Percentiles rank a stretch among this genome's conserved stretches.
Conservation (phyloP, 64 coral and sea anemone species). For the Platygyra sinensis region DNA sequence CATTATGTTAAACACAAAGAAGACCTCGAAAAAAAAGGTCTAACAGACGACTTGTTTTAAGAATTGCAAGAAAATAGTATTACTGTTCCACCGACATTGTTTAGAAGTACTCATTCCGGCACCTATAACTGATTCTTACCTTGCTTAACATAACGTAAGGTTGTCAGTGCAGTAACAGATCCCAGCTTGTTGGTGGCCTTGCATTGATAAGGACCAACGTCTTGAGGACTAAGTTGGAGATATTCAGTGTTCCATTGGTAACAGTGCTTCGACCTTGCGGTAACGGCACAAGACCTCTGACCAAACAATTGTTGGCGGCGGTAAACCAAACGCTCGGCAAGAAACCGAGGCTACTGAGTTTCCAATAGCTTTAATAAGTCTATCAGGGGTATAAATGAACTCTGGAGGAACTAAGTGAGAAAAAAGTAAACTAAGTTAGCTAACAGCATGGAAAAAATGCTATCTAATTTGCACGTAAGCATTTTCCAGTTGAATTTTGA, state of each 20-base stretch:
- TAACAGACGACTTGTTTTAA: not conserved
- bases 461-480: too few species aligned
- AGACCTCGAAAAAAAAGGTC: too few species aligned
- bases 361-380: not conserved
- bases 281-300: not conserved
- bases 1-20: too few species aligned
- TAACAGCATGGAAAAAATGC: too few species aligned
- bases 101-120: too few species aligned
- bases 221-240: not conserved
- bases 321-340: not conserved
- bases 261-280: not conserved
- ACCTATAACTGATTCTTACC: not conserved
- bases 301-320: not conserved
- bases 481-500: too few species aligned
- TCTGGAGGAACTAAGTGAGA: not conserved
- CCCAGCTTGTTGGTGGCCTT: not conserved
- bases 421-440: too few species aligned
- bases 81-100: not conserved
- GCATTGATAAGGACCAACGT: not conserved
- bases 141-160: not conserved
- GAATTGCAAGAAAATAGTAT: not conserved
- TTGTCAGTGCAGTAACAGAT: not conserved
- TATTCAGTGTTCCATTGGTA: not conserved
- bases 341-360: not conserved
- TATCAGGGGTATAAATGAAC: not conserved